phyloP scores from a whole-genome alignment of 2,888 invertebrate genomes.

The Ichneumon xanthorius region DNA sequence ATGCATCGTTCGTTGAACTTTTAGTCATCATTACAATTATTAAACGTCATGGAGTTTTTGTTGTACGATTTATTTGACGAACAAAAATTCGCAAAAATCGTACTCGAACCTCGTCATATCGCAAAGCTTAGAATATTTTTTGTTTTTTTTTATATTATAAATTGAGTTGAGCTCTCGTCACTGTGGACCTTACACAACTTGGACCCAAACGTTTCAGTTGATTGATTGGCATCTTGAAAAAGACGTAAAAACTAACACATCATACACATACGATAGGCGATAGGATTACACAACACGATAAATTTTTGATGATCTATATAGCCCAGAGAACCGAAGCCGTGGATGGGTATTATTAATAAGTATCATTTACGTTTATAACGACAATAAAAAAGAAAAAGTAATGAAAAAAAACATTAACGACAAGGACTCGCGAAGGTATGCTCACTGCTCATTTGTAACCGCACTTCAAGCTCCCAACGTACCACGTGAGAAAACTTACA shows the following conservation, averaged over 20 bases:
- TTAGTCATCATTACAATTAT: slow-evolving; percentile 20
- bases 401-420: slow-evolving; percentile 51
- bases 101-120: slow-evolving; percentile 7
- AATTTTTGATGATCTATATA: slow-evolving; percentile 60
- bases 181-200: slow-evolving; percentile 55
- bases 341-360: slow-evolving; percentile 72
- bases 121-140: slow-evolving; percentile 21
- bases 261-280: slow-evolving; percentile 35
- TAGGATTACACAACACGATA: slow-evolving; percentile 70
- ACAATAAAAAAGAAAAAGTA: slow-evolving; percentile 42
- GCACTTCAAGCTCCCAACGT: slow-evolving; percentile 70
- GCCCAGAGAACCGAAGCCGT: slow-evolving; percentile 78
- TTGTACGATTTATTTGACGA: slow-evolving; percentile 3
- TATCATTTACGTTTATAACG: slow-evolving; percentile 31
- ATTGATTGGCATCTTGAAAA: slow-evolving; percentile 65
- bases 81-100: slow-evolving; percentile 16
- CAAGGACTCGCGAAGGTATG: slow-evolving; percentile 48
- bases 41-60: slow-evolving; percentile 60
- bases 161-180: slow-evolving; percentile 48
- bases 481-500: slow-evolving; percentile 69
- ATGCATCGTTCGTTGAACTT: slow-evolving; percentile 43
- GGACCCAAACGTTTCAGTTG: slow-evolving; percentile 66
- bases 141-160: not conserved
- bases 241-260: slow-evolving; percentile 68
- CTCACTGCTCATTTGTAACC: slow-evolving; percentile 47